These are phyloP conservation scores for Zaprionus obscuricornis DNA, from an alignment of 2,888 invertebrate species.

Conservation along the genomic window DNA sequence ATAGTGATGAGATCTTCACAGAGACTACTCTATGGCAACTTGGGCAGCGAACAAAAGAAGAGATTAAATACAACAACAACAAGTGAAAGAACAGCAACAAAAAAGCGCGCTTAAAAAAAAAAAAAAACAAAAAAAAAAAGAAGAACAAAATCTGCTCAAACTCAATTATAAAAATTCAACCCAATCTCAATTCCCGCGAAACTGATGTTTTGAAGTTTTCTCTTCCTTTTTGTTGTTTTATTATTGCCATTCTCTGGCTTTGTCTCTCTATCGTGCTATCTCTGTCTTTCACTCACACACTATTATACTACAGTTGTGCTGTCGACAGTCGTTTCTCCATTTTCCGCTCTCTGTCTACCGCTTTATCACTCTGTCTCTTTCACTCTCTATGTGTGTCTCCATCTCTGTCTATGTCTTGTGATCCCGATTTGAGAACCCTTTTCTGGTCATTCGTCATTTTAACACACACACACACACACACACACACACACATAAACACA, in stretches of 20 bases:
- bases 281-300: not conserved
- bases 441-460: slow-evolving; percentile 76
- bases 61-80: slow-evolving; percentile 45
- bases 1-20: too few species aligned
- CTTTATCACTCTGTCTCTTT: too few species aligned
- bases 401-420: slow-evolving; percentile 48
- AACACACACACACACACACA: slow-evolving; percentile 37
- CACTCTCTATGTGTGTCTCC: too few species aligned
- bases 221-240: slow-evolving; percentile 32
- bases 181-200: slow-evolving; percentile 77
- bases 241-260: slow-evolving; percentile 58
- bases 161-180: slow-evolving; percentile 74
- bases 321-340: slow-evolving; percentile 18
- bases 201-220: slow-evolving; percentile 56
- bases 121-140: slow-evolving; percentile 11
- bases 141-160: slow-evolving; percentile 53
- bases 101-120: slow-evolving; percentile 9
- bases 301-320: too few species aligned
- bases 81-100: slow-evolving; percentile 9
- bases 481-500: not conserved
- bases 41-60: slow-evolving; percentile 41
- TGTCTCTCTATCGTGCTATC: too few species aligned
- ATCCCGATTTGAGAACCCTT: slow-evolving; percentile 63
- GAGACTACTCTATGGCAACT: too few species aligned
- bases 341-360: slow-evolving; percentile 27